Evolutionary conservation across 53 echinoderm and acorn worm genomes (phyloP).

Genomic region (Temnopleurus reevesii): DNA sequence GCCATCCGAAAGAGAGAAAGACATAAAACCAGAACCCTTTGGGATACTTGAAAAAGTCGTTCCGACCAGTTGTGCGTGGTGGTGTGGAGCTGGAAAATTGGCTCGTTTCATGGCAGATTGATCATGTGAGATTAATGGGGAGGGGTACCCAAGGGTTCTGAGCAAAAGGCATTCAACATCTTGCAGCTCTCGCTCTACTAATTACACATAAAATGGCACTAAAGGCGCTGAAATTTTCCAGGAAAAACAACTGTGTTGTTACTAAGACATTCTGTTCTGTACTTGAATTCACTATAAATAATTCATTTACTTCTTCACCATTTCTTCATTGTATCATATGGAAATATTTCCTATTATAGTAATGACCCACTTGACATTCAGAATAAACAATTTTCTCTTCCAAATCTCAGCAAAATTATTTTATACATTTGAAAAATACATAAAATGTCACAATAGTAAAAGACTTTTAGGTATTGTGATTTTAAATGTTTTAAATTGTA

Average conservation of each 20-base stretch:
- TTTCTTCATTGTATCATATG: too few relatives aligned
- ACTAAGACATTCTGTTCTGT: too few relatives aligned
- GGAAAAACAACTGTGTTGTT: neutral
- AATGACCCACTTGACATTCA: too few relatives aligned
- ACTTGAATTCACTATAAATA: too few relatives aligned
- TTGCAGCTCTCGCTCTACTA: neutral
- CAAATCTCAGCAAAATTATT: too few relatives aligned
- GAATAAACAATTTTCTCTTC: too few relatives aligned
- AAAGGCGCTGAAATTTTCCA: neutral
- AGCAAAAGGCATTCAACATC: neutral
- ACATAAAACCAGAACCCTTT: neutral
- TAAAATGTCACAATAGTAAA: too few relatives aligned
- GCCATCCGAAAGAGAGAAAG: neutral
- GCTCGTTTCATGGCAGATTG: constrained; percentile 10
- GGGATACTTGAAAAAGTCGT: neutral
- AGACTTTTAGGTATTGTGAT: too few relatives aligned
- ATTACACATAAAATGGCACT: neutral
- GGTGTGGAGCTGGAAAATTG: neutral
- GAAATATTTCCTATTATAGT: too few relatives aligned
- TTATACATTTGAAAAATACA: too few relatives aligned
- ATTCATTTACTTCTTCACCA: too few relatives aligned
- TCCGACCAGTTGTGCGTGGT: constrained; percentile 5
- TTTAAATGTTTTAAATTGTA: too few relatives aligned
- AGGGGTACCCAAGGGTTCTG: neutral
- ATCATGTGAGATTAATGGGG: neutral